Base-by-base conservation (phyloP, 2,888 invertebrate species). In the Chrysina gloriosa region DNA sequence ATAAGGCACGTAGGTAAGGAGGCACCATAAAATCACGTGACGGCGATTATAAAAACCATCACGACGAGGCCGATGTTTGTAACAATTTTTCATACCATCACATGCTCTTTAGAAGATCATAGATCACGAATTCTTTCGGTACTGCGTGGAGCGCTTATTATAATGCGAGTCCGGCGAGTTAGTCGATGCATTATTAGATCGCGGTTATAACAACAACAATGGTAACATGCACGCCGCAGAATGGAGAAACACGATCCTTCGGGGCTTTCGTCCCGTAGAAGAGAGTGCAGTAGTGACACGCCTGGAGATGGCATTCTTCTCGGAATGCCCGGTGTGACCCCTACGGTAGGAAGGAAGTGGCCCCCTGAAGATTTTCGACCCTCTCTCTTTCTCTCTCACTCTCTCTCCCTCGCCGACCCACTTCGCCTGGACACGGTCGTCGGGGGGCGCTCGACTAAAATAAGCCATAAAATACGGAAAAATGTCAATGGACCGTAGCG, bases 381-480 rank as follows among this genome's bases (percentile, higher is more conserved):
- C 23, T 19, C 69, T 67, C 69, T 69, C 64, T 47, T 47, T 31
- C 63, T 36, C 67, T 47, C 52, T 48, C 67, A 63, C 31, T 63
- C 63, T 39, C 50, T 50, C 67, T 42, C 63, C 29, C 63, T 25
- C 63, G 63, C 34, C 19, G 21, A 23, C 39, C n/a, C n/a, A n/a
- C n/a, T n/a, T n/a, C n/a, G n/a, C n/a, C n/a, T n/a, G n/a, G n/a
- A n/a, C 31, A 31, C 1, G 19, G 45, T 45, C 19, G 45, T 21
- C 19, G 21, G 45, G 16, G 45, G 58, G 64, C 67, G 61, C 69
- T 29, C 68, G 71, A 23, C 74, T 71, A 74, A 75, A 76, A 74
- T 77, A 74, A 77, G 76, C 74, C 75, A 77, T 77, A 75, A 76
- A 77, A 75, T 76, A 77, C 72, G 70, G 58, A 74, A 74, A 73